Evolutionary conservation across 2,797 vertebrate genomes (phyloP).

Genomic region (Sebastes glaucus): DNA sequence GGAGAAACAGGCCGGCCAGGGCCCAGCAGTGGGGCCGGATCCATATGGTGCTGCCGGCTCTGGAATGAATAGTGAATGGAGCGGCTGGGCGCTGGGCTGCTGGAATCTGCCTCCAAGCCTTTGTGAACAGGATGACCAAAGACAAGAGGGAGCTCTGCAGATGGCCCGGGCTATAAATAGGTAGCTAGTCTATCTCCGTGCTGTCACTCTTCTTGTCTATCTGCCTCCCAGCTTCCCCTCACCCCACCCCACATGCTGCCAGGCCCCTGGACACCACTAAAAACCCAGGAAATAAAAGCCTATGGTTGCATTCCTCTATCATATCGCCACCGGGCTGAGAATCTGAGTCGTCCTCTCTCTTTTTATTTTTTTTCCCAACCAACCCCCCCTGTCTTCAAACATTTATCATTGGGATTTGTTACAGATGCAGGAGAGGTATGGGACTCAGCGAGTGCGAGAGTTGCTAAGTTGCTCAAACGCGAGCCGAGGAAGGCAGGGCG

Average conservation of each 20-base stretch:
- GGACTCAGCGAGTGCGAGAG: constrained; percentile 20
- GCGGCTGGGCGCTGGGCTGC: constrained; percentile 86
- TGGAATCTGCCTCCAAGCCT: constrained; percentile 95
- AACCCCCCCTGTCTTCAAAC: constrained; percentile 17
- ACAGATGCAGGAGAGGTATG: constrained; percentile 39
- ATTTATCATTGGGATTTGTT: constrained; percentile 55
- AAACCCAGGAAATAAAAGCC: constrained; percentile 63
- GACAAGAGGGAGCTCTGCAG: constrained; percentile 91
- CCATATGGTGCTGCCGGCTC: constrained; percentile 91
- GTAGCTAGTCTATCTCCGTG: constrained; percentile 84
- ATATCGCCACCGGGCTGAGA: constrained; percentile 38
- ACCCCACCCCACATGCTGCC: constrained; percentile 45
- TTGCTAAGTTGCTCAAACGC: constrained; percentile 53
- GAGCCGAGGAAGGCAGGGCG: constrained; percentile 48
- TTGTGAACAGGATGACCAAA: constrained; percentile 95
- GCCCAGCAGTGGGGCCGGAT: constrained; percentile 92
- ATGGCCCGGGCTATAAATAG: constrained; percentile 90
- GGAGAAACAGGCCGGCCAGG: constrained; percentile 87
- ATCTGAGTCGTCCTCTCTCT: constrained; percentile 7
- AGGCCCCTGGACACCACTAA: constrained; percentile 62
- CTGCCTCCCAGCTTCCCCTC: constrained; percentile 76
- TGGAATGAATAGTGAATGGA: constrained; percentile 97
- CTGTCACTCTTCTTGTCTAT: constrained; percentile 86
- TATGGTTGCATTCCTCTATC: constrained; percentile 37
- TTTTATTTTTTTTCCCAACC: not conserved